Evolutionary conservation across 2,797 vertebrate species (phyloP).

Genomic region (Acridotheres tristis): DNA sequence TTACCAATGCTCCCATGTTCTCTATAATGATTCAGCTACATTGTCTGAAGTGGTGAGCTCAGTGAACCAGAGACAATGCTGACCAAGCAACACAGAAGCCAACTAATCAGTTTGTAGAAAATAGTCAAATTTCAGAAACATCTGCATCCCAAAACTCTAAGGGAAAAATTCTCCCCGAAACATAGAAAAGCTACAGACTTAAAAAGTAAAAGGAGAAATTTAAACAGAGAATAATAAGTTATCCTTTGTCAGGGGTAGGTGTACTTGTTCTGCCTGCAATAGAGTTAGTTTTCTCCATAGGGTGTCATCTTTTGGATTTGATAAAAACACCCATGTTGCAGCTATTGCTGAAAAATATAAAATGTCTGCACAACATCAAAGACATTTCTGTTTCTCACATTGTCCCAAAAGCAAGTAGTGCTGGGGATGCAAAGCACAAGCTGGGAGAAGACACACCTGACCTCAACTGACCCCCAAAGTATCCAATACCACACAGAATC

Average conservation of each 20-base stretch:
- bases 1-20: background rate
- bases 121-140: background rate
- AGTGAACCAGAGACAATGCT: background rate
- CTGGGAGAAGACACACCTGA: background rate
- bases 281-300: background rate
- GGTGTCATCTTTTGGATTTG: background rate
- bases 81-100: background rate
- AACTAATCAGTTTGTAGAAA: background rate
- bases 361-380: background rate
- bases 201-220: background rate
- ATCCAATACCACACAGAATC: too few species aligned
- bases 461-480: background rate
- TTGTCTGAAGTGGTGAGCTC: background rate
- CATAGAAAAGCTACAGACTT: background rate
- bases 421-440: background rate
- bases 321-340: background rate
- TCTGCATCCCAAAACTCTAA: background rate
- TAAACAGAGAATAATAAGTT: background rate
- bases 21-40: background rate
- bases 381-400: background rate
- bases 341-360: background rate
- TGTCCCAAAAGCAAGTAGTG: accelerated
- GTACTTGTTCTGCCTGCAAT: background rate
- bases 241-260: background rate
- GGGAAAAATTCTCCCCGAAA: background rate